These are phyloP conservation scores for Brachynemurus nebulosus DNA, from an alignment of 2,888 invertebrate genomes.

Conservation along the genomic window DNA sequence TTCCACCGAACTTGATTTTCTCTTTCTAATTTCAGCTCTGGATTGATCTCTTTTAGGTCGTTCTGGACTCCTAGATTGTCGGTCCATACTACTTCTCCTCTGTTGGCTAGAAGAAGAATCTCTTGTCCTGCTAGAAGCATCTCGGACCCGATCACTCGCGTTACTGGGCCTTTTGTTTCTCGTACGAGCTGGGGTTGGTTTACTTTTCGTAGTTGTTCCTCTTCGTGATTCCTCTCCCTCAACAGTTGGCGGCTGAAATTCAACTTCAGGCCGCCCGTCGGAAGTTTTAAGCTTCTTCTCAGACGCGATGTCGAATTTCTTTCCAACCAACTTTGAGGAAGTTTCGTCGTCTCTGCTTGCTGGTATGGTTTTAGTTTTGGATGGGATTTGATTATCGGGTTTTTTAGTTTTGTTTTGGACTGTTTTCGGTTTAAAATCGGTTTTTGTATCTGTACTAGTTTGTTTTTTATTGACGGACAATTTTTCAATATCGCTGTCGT, in stretches of 20 bases:
- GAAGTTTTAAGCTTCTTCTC: conserved; percentile 75
- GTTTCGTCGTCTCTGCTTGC: conserved; percentile 17
- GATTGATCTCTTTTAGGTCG: conserved; percentile 18
- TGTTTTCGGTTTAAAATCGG: conserved; percentile 22
- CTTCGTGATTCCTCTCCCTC: conserved; percentile 59
- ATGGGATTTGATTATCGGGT: conserved; percentile 19
- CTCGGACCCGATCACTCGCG: conserved; percentile 51
- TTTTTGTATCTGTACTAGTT: conserved; percentile 10
- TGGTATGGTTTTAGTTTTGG: conserved; percentile 12
- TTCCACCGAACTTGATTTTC: conserved; percentile 30
- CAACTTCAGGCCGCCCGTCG: conserved; percentile 60
- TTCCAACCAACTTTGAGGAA: conserved; percentile 26
- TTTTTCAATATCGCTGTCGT: conserved; percentile 29
- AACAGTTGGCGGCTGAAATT: conserved; percentile 57
- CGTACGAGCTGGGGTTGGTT: conserved; percentile 16
- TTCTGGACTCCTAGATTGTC: conserved; percentile 24
- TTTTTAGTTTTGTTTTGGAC: conserved; percentile 15
- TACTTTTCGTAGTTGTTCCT: conserved; percentile 27
- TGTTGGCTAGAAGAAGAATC: conserved; percentile 47
- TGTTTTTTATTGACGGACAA: conserved; percentile 19
- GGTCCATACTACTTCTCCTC: conserved; percentile 31
- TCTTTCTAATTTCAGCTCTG: conserved; percentile 24
- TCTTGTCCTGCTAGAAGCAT: conserved; percentile 49
- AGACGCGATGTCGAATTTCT: conserved; percentile 43
- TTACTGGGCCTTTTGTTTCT: conserved; percentile 20